Conservation (phyloP, 2,113 vertebrate genomes). For the Cynoglossus semilaevis region DNA sequence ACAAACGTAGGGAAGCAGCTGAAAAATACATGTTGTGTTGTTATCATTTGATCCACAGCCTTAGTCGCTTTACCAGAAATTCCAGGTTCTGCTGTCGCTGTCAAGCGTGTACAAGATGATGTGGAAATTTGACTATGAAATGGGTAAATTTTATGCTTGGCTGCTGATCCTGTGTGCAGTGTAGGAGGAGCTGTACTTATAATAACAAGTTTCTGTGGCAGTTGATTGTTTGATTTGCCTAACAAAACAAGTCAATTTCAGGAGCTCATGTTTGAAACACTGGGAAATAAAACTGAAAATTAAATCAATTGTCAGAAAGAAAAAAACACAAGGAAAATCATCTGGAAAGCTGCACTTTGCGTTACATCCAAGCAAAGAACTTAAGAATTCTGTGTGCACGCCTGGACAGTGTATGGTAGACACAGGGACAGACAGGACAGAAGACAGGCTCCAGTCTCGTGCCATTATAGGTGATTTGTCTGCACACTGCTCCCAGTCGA, state of each 20-base stretch:
- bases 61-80: background rate
- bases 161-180: slow-evolving; percentile 33
- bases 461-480: slow-evolving; percentile 71
- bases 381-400: slow-evolving; percentile 43
- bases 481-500: slow-evolving; percentile 67
- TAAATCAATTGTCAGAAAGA: too few relatives aligned
- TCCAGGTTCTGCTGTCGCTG: background rate
- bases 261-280: slow-evolving; percentile 22
- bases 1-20: slow-evolving; percentile 2
- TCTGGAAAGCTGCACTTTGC: slow-evolving; percentile 46
- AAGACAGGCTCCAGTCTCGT: slow-evolving; percentile 67
- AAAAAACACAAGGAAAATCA: slow-evolving; percentile 9
- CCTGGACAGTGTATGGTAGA: slow-evolving; percentile 66
- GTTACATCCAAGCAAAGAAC: slow-evolving; percentile 53
- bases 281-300: background rate
- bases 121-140: slow-evolving; percentile 54
- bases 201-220: slow-evolving; percentile 48
- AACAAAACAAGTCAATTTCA: slow-evolving; percentile 61
- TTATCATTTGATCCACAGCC: slow-evolving; percentile 15
- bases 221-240: slow-evolving; percentile 67
- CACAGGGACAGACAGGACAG: slow-evolving; percentile 53
- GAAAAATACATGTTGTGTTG: background rate
- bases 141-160: slow-evolving; percentile 57
- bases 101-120: slow-evolving; percentile 4
- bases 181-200: slow-evolving; percentile 43